A percentile compares a stretch with the other conserved stretches of the same genome.
Conservation (phyloP, 2,888 invertebrate species). For the Aphidius colemani region DNA sequence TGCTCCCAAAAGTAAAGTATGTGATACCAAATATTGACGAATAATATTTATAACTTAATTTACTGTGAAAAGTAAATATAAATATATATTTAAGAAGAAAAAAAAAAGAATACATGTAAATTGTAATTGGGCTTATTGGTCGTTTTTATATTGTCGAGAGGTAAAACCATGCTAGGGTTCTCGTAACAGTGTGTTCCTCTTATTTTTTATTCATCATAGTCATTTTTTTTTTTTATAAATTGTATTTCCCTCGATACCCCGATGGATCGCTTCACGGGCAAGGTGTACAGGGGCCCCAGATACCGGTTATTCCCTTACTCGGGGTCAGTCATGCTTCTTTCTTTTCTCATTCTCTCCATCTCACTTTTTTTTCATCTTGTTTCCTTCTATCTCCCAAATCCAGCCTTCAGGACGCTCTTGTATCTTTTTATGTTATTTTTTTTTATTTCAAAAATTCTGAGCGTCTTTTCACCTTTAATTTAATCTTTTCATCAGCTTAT, state of each 20-base stretch:
- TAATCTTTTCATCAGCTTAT: not conserved
- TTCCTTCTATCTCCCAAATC: constrained; percentile 19
- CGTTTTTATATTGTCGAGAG: too few species aligned
- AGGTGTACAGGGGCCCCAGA: constrained; percentile 31
- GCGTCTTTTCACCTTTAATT: not conserved
- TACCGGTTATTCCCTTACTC: constrained; percentile 35
- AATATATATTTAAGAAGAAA: too few species aligned
- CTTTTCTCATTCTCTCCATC: constrained; percentile 10
- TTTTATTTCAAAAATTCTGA: not conserved
- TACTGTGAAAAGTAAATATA: too few species aligned
- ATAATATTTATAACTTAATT: too few species aligned
- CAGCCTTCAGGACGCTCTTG: not conserved
- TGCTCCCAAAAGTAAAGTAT: too few species aligned
- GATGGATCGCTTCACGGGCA: constrained; percentile 2
- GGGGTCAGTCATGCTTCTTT: constrained; percentile 29
- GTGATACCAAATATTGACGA: too few species aligned
- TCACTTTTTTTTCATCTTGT: constrained; percentile 19
- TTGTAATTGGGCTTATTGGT: too few species aligned
- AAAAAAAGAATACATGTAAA: too few species aligned
- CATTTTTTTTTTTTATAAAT: too few species aligned
- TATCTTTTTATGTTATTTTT: not conserved
- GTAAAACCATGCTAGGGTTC: not conserved
- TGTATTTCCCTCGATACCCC: too few species aligned
- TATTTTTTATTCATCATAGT: too few species aligned
- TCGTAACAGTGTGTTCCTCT: constrained; percentile 23